Evolutionary conservation across 2,888 invertebrate species (phyloP), one percentile per base, ranked within the genome.

Genomic region (Alentia gelatinosa): DNA sequence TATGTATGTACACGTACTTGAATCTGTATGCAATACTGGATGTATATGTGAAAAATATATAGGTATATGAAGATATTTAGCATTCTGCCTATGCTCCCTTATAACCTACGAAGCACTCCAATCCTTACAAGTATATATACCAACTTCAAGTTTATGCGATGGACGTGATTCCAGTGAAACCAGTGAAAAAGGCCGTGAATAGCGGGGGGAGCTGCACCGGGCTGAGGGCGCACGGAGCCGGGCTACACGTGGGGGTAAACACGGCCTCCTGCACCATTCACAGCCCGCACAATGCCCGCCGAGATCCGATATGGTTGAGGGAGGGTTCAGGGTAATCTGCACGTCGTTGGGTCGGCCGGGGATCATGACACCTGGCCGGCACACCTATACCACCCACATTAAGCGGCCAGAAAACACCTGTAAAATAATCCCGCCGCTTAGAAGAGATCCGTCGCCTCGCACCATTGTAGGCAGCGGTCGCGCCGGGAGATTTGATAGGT

Each of bases 341-440:
- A 40, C 39, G 37, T 83, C 12, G 23, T 35, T 19, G 37, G 23
- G 68, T 30, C 30, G 33, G n/a, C 56, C 30, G 68, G 30, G 68
- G 68, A 68, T 68, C 68, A 68, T 26, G 68, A 68, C 83, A 83
- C 83, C 83, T 39, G 12, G 39, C 83, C 83, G n/a, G 23, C 35
- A 12, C 40, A 30, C 83, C 15, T n/a, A 83, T 23, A 83, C 83
- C 83, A 83, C 83, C 83, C n/a, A 83, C 40, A 83, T 83, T 83
- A 83, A 26, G 39, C n/a, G 39, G 23, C 15, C 37, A 40, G 40
- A 83, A 83, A 83, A 83, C 83, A 83, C 83, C 83, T 83, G 83
- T 83, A 83, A 83, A 83, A 83, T 83, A 83, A 83, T 83, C 83
- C 40, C 83, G 12, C 39, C 83, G 83, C 83, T 83, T 83, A 83